phyloP scores from a whole-genome alignment of 2,113 vertebrate genomes.

The Lucifuga dentata region DNA sequence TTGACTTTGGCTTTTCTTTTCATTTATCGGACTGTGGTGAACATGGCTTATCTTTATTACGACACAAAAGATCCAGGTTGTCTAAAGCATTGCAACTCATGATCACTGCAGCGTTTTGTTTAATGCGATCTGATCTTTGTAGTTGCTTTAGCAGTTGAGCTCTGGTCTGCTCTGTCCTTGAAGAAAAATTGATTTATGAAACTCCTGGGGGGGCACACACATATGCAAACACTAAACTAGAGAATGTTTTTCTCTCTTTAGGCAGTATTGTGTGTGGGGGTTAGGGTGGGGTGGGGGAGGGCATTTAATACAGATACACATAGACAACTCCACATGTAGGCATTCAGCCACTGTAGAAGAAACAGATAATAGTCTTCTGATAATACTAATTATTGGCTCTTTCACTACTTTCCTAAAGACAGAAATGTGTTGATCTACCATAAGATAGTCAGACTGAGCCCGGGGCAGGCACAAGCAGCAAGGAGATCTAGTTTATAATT shows the following conservation, averaged over 20 bases:
- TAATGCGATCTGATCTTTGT: conserved; percentile 10
- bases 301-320: conserved; percentile 45
- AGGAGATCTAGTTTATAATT: conserved; percentile 72
- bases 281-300: too few species aligned
- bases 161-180: conserved; percentile 32
- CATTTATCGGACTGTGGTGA: conserved; percentile 48
- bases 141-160: conserved; percentile 16
- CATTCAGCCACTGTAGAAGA: conserved; percentile 27
- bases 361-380: conserved; percentile 51
- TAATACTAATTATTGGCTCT: conserved; percentile 61
- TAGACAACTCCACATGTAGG: conserved; percentile 20
- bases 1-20: conserved; percentile 36
- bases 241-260: conserved; percentile 13
- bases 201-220: conserved; percentile 4
- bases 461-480: conserved; percentile 54
- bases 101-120: conserved; percentile 28
- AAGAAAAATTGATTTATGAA: conserved; percentile 45
- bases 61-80: conserved; percentile 22
- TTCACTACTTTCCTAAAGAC: conserved; percentile 50
- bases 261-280: conserved; percentile 11
- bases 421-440: conserved; percentile 67
- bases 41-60: conserved; percentile 26
- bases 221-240: conserved; percentile 14
- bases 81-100: conserved; percentile 16
- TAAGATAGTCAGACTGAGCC: conserved; percentile 54